Evolutionary conservation across 2,797 vertebrate genomes (phyloP).

Genomic region (Ammospiza maritima): DNA sequence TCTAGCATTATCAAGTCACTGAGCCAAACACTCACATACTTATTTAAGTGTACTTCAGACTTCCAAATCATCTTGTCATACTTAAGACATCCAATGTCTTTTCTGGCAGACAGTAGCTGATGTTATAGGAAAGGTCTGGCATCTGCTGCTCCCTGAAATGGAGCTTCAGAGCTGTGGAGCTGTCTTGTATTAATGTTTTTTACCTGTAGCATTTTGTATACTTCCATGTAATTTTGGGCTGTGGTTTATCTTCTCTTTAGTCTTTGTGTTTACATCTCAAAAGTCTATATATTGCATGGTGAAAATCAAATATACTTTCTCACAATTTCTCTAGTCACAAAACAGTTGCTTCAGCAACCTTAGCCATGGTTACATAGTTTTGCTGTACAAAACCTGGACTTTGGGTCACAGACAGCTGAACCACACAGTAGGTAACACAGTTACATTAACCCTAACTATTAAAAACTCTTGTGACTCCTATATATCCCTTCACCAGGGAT

Average conservation of each 20-base stretch:
- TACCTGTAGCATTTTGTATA: background rate
- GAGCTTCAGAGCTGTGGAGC: background rate
- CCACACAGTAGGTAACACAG: rapidly evolving
- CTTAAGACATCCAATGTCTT: background rate
- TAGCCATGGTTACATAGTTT: background rate
- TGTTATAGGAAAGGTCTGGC: background rate
- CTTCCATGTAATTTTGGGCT: background rate
- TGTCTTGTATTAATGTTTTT: background rate
- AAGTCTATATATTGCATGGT: background rate
- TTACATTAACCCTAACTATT: background rate
- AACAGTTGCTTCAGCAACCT: background rate
- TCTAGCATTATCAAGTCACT: background rate
- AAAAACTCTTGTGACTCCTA: background rate
- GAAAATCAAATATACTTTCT: background rate
- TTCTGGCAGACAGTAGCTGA: background rate
- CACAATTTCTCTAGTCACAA: background rate
- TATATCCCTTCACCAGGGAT: background rate
- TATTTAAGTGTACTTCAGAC: background rate
- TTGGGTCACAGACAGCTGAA: background rate
- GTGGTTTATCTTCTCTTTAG: background rate
- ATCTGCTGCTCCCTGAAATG: background rate
- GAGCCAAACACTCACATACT: background rate
- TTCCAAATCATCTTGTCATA: background rate
- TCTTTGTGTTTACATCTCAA: background rate
- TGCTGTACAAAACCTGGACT: background rate